Evolutionary conservation across 2,888 invertebrate genomes (phyloP).

Genomic region (Synergus umbraculus): DNA sequence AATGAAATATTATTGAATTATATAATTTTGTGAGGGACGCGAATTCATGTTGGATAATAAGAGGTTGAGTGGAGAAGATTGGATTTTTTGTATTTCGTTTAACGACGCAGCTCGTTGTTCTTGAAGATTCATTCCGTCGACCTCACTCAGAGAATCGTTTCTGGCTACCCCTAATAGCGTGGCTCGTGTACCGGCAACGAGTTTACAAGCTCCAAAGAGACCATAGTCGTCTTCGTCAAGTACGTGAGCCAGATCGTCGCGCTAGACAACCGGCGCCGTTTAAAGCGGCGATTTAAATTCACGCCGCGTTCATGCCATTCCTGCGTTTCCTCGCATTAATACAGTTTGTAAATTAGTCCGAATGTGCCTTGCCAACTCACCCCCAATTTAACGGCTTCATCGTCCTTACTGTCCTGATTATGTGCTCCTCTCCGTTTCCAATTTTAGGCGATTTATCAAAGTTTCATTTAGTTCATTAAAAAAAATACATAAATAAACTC

Average conservation of each 20-base stretch:
- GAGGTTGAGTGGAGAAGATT: slow-evolving; percentile 27
- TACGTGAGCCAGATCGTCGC: slow-evolving; percentile 74
- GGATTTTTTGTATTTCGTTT: slow-evolving; percentile 35
- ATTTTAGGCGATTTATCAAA: neutral
- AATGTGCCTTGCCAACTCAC: slow-evolving; percentile 44
- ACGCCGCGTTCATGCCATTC: slow-evolving; percentile 67
- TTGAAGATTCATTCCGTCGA: slow-evolving; percentile 36
- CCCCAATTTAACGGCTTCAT: slow-evolving; percentile 39
- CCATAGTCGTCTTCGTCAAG: slow-evolving; percentile 59
- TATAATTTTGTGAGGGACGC: neutral
- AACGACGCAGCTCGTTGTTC: slow-evolving; percentile 23
- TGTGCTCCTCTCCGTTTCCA: neutral
- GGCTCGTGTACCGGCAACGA: slow-evolving; percentile 57
- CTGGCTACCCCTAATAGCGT: slow-evolving; percentile 44
- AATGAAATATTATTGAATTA: neutral
- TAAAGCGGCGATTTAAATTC: slow-evolving; percentile 75
- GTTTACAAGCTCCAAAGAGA: slow-evolving; percentile 64
- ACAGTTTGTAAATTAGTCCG: slow-evolving; percentile 67
- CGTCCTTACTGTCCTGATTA: slow-evolving; percentile 9
- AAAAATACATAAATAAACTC: no score
- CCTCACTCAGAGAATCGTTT: slow-evolving; percentile 37
- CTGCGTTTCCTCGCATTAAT: slow-evolving; percentile 68
- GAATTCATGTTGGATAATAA: slow-evolving; percentile 17
- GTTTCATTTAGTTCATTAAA: neutral
- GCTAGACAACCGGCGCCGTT: slow-evolving; percentile 75